These are phyloP conservation scores for Eristalinus aeneus DNA, from an alignment of 2,888 invertebrate species.

Conservation along the genomic window DNA sequence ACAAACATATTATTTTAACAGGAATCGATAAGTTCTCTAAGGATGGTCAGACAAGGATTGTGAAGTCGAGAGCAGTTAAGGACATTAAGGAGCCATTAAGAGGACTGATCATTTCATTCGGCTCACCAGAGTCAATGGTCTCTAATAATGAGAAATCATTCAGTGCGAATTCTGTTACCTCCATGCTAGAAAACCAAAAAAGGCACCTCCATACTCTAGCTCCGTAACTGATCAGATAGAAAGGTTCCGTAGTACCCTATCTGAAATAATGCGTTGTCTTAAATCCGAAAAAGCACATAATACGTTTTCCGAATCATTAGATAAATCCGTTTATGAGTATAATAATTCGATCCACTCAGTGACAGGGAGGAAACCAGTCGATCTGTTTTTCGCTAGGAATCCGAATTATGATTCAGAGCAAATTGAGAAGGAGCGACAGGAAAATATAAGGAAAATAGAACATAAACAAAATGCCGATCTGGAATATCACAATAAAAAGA, in stretches of 20 bases:
- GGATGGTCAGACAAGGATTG: conserved; percentile 91
- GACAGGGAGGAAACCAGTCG: no score
- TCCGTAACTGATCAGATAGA: conserved; percentile 24
- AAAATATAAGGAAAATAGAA: no score
- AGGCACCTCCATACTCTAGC: conserved; percentile 35
- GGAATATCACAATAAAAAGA: no score
- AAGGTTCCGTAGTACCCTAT: conserved; percentile 31
- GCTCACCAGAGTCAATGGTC: background rate
- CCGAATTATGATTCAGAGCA: no score
- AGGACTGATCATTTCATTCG: background rate
- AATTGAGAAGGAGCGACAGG: no score
- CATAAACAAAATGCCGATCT: no score
- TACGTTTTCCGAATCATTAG: no score
- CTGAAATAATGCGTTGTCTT: conserved; percentile 22
- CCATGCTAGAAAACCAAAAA: conserved; percentile 21
- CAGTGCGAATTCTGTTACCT: conserved; percentile 6
- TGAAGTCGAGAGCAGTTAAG: conserved; percentile 73
- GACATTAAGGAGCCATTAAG: conserved; percentile 1
- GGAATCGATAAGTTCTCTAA: conserved; percentile 84
- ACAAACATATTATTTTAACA: conserved; percentile 86
- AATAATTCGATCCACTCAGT: no score
- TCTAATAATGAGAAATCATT: conserved; percentile 28
- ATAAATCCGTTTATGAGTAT: no score
- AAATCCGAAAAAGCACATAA: conserved; percentile 18
- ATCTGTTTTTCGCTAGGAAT: no score